A percentile compares a stretch with the other conserved stretches of the same genome.
These are phyloP conservation scores for Mystacornis crossleyi DNA, from an alignment of 2,113 vertebrate species.

Conservation along the genomic window DNA sequence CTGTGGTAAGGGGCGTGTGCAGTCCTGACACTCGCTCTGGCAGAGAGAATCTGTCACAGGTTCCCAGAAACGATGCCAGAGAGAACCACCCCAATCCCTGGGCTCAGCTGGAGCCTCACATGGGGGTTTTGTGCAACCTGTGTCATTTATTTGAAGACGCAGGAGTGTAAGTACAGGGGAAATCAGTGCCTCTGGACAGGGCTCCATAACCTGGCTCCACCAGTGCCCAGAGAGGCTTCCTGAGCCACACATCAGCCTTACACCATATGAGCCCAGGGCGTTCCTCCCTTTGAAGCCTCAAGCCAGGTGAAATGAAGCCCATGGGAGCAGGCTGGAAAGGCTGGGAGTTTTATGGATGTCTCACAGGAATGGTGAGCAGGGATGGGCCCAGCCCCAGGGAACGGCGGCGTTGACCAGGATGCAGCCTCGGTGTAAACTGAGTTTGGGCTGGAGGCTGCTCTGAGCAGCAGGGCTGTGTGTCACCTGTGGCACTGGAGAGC, in stretches of 20 bases:
- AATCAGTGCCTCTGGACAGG: neutral
- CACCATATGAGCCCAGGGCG: fast-evolving
- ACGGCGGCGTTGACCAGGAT: fast-evolving
- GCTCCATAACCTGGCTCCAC: neutral
- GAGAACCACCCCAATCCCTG: neutral
- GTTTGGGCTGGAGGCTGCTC: neutral
- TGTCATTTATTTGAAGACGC: neutral
- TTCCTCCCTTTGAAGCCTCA: neutral
- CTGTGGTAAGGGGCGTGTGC: fast-evolving
- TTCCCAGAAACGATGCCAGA: neutral
- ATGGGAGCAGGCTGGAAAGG: neutral
- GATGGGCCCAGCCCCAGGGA: neutral
- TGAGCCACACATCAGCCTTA: neutral
- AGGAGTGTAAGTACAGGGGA: neutral
- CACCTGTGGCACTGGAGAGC: neutral
- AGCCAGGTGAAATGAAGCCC: neutral
- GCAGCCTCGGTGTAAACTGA: fast-evolving
- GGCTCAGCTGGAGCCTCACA: neutral
- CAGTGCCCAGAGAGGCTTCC: neutral
- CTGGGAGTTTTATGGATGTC: fast-evolving
- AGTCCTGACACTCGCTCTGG: neutral
- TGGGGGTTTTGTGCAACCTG: fast-evolving
- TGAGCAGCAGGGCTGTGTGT: neutral
- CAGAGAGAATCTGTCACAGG: neutral
- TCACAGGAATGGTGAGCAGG: neutral